A percentile compares a stretch with the other conserved stretches of the same genome.
phyloP scores from a whole-genome alignment of 2,888 invertebrate genomes.

The Taphrorychus bicolor region DNA sequence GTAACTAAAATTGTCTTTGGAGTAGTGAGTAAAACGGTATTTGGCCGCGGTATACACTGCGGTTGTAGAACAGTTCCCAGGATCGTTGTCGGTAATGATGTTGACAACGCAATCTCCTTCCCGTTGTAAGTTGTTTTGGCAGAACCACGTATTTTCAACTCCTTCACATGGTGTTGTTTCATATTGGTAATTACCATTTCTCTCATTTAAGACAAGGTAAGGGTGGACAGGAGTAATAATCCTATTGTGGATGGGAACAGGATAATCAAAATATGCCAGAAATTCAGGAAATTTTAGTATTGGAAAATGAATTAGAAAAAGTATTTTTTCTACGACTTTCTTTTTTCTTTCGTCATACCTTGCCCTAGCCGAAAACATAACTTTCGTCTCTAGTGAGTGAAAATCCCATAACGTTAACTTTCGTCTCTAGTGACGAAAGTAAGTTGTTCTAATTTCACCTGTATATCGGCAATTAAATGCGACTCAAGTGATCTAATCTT shows the following conservation, averaged over 20 bases:
- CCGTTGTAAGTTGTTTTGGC: neutral
- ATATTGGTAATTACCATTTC: neutral
- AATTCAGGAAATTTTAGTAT: neutral
- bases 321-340: neutral
- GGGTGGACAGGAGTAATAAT: neutral
- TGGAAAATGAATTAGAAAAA: neutral
- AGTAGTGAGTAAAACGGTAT: too few relatives aligned
- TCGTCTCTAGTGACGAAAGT: too few relatives aligned
- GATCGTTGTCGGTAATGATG: neutral
- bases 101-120: neutral
- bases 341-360: too few relatives aligned
- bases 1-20: too few relatives aligned
- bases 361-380: too few relatives aligned
- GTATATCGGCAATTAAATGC: too few relatives aligned
- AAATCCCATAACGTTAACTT: too few relatives aligned
- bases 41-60: too few relatives aligned
- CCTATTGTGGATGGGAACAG: neutral
- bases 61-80: neutral
- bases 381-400: too few relatives aligned
- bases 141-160: neutral
- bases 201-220: neutral
- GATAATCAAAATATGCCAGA: neutral
- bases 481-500: too few relatives aligned
- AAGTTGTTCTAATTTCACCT: too few relatives aligned
- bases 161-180: neutral